A percentile compares a stretch with the other conserved stretches of the same genome.
Conservation (phyloP, 2,797 vertebrate genomes). For the Arrhamphus sclerolepis region DNA sequence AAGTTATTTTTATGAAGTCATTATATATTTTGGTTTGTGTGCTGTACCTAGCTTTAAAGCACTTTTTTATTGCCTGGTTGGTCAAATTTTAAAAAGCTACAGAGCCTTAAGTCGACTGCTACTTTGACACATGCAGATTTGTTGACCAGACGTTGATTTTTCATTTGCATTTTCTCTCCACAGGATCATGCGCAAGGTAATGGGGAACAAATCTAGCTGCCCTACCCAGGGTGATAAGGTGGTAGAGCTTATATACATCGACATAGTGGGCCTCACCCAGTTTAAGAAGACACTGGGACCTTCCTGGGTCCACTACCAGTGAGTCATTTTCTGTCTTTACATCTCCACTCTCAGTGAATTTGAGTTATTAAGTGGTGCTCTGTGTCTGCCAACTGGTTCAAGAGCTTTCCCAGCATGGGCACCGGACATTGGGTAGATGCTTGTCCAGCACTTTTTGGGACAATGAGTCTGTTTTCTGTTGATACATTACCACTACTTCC, state of each 20-base stretch:
- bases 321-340: constrained; percentile 68
- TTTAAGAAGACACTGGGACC: constrained; percentile 98
- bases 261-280: constrained; percentile 96
- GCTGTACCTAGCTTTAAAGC: no score
- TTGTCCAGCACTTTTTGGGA: constrained; percentile 18
- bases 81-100: no score
- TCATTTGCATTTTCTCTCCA: not conserved
- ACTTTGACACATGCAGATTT: not conserved
- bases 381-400: not conserved
- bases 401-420: constrained; percentile 2
- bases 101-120: no score
- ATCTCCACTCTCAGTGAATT: no score
- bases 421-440: not conserved
- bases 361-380: not conserved
- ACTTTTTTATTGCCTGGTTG: no score
- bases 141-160: no score
- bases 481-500: constrained; percentile 37
- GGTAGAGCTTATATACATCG: constrained; percentile 98
- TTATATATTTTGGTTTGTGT: no score
- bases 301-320: constrained; percentile 99
- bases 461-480: constrained; percentile 56
- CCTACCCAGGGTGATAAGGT: constrained; percentile 96
- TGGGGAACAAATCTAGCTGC: constrained; percentile 97
- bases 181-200: constrained; percentile 98
- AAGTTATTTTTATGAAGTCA: no score